Evolutionary conservation across 1,140 invertebrate species (phyloP).

Genomic region (Tetramorium simillimum): DNA sequence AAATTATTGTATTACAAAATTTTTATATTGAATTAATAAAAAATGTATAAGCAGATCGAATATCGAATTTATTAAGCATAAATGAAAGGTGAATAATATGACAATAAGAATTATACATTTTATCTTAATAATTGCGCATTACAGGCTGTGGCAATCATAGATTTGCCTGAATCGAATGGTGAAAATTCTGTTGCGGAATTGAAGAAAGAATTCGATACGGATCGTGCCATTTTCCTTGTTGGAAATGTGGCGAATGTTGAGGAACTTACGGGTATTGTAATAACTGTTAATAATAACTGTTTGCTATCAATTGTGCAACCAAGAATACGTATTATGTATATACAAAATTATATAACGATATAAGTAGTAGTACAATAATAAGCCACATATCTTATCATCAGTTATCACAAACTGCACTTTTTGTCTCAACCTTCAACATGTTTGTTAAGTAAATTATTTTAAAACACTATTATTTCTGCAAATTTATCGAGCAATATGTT

Average conservation of each 20-base stretch:
- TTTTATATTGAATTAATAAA: background rate
- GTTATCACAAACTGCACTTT: background rate
- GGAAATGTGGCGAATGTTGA: conserved; percentile 78
- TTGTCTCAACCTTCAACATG: no score
- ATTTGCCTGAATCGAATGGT: conserved; percentile 64
- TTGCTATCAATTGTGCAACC: background rate
- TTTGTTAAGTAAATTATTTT: no score
- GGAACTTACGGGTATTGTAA: conserved; percentile 59
- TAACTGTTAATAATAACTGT: background rate
- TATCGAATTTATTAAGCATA: background rate
- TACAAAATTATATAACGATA: background rate
- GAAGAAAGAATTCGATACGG: conserved; percentile 78
- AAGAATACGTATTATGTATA: background rate
- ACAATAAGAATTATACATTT: background rate
- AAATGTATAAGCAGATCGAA: background rate
- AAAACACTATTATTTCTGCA: no score
- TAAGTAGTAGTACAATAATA: background rate
- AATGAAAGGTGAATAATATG: background rate
- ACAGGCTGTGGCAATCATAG: conserved; percentile 62
- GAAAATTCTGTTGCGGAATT: conserved; percentile 55
- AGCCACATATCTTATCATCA: background rate
- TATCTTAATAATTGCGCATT: conserved; percentile 16
- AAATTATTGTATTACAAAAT: background rate
- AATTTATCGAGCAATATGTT: background rate
- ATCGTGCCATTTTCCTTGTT: conserved; percentile 76